These are phyloP conservation scores for Butorides virescens DNA, from an alignment of 2,113 vertebrate genomes.

Conservation along the genomic window DNA sequence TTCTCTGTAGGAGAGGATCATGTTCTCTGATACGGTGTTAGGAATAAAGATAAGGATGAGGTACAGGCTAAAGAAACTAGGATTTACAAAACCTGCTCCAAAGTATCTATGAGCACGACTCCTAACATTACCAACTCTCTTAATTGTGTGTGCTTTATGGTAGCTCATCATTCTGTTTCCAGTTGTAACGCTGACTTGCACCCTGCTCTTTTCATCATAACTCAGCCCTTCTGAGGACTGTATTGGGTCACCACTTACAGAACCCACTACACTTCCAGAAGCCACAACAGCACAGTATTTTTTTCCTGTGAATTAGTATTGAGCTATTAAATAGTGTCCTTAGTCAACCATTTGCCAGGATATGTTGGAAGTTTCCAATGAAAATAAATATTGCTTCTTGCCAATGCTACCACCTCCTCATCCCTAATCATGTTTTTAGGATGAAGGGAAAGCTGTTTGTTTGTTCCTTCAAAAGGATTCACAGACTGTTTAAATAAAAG, in stretches of 20 bases:
- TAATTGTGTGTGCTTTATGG: not conserved
- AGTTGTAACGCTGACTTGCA: not conserved
- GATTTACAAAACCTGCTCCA: not conserved
- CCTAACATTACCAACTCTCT: not conserved
- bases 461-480: not conserved
- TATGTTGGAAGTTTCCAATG: not conserved
- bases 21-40: not conserved
- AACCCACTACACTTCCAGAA: not conserved
- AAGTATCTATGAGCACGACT: not conserved
- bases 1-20: not conserved
- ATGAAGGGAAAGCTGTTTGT: not conserved
- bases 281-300: not conserved
- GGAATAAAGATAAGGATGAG: not conserved
- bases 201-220: not conserved
- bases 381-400: not conserved
- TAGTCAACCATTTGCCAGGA: not conserved
- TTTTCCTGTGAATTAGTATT: not conserved
- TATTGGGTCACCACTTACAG: not conserved
- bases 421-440: not conserved
- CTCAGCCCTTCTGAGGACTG: not conserved
- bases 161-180: not conserved
- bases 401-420: not conserved
- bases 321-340: not conserved
- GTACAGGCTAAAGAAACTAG: not conserved
- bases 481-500: not conserved